phyloP scores from a whole-genome alignment of 2,888 invertebrate genomes.

The Leptura quadrifasciata region DNA sequence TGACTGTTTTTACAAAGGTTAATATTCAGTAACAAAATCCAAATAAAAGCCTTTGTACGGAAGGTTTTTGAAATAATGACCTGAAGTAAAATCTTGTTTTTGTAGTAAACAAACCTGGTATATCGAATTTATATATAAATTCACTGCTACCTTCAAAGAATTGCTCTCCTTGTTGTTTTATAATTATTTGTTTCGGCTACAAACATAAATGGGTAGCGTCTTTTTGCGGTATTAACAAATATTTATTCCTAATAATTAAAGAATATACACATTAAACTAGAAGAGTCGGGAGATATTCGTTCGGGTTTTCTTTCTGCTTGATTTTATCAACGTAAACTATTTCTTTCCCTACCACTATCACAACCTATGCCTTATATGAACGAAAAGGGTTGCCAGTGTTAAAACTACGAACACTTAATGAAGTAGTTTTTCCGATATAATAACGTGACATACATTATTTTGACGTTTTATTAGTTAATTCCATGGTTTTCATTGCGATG shows the following conservation, averaged over 20 bases:
- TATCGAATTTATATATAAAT: conserved; percentile 6
- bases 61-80: conserved; percentile 2
- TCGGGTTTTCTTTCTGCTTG: too few relatives aligned
- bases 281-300: too few relatives aligned
- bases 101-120: conserved; percentile 1
- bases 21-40: conserved; percentile 6
- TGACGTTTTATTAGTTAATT: too few relatives aligned
- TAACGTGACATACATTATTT: too few relatives aligned
- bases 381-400: too few relatives aligned
- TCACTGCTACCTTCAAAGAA: neutral
- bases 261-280: neutral
- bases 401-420: too few relatives aligned
- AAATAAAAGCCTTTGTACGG: neutral
- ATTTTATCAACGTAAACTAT: too few relatives aligned
- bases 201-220: neutral
- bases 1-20: conserved; percentile 3
- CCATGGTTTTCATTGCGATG: too few relatives aligned
- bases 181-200: conserved; percentile 12
- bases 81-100: conserved; percentile 4
- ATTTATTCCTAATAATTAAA: neutral
- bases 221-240: neutral
- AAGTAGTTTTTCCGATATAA: too few relatives aligned
- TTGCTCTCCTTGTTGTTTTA: conserved; percentile 4
- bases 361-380: too few relatives aligned
- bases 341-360: too few relatives aligned